Percentiles rank a stretch among this genome's conserved stretches.
phyloP scores from a whole-genome alignment of 2,113 vertebrate species.

The Rhea pennata region DNA sequence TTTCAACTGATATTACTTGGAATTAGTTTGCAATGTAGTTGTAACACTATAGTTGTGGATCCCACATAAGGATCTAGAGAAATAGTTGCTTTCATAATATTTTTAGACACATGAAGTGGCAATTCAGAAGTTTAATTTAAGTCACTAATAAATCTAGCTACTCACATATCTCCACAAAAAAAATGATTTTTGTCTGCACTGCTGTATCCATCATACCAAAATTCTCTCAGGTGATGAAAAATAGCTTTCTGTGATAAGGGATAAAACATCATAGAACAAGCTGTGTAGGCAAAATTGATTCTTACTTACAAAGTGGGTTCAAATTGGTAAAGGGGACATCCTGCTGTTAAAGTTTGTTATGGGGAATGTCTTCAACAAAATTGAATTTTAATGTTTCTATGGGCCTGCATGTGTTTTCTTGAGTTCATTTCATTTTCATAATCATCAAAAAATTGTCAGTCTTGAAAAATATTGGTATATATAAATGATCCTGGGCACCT shows the following conservation, averaged over 20 bases:
- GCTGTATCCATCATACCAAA: background rate
- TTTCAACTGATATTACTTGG: background rate
- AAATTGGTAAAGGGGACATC: background rate
- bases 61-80: background rate
- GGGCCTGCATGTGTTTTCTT: background rate
- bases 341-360: background rate
- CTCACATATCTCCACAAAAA: background rate
- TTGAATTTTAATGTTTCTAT: background rate
- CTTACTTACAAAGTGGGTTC: constrained; percentile 2
- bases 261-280: background rate
- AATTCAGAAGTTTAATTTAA: background rate
- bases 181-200: background rate
- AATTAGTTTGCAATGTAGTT: background rate
- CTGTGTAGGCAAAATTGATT: background rate
- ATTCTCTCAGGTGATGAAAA: constrained; percentile 6
- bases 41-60: background rate
- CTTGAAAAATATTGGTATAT: background rate
- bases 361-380: background rate
- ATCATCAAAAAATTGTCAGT: background rate
- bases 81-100: background rate
- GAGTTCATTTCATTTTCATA: background rate
- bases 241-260: background rate
- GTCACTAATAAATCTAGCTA: background rate
- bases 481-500: background rate
- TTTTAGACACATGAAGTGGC: background rate